phyloP scores from a whole-genome alignment of 2,113 vertebrate species.

The Silurus asotus region DNA sequence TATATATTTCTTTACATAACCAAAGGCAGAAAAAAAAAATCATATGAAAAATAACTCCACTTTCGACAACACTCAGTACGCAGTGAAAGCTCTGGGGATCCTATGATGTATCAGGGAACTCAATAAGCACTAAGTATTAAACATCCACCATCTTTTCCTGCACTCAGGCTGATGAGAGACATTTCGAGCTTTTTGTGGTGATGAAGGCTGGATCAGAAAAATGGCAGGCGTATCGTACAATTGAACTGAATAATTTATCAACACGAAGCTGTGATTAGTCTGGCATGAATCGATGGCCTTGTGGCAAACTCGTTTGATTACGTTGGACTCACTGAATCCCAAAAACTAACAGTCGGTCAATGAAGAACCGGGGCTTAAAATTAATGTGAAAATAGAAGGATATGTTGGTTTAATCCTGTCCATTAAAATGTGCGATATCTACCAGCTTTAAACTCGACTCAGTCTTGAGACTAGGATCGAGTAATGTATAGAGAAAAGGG shows the following conservation, averaged over 20 bases:
- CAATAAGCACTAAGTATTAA: conserved; percentile 28
- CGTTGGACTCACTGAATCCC: conserved; percentile 10
- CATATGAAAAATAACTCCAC: conserved; percentile 2
- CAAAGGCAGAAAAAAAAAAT: background rate
- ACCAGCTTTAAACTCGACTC: background rate
- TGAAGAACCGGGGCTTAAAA: background rate
- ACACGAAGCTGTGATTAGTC: conserved; percentile 38
- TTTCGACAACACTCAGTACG: conserved; percentile 22
- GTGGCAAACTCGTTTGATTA: conserved; percentile 40
- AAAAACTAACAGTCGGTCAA: conserved; percentile 16
- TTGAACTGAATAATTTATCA: conserved; percentile 49
- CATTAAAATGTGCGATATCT: background rate
- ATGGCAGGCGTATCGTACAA: conserved; percentile 9
- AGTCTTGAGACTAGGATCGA: background rate
- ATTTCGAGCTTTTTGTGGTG: conserved; percentile 35
- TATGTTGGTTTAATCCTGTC: background rate
- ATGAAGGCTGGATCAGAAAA: conserved; percentile 20
- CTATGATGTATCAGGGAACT: conserved; percentile 2
- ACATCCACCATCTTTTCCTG: conserved; percentile 33
- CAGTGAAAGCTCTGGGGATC: conserved; percentile 34
- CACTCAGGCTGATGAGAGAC: conserved; percentile 8
- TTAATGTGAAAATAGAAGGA: background rate
- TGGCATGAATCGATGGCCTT: conserved; percentile 37
- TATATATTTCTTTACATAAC: background rate
- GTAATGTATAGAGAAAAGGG: conserved; percentile 20